Evolutionary conservation across 2,888 invertebrate species (phyloP).

Genomic region (Erpobdella octoculata): DNA sequence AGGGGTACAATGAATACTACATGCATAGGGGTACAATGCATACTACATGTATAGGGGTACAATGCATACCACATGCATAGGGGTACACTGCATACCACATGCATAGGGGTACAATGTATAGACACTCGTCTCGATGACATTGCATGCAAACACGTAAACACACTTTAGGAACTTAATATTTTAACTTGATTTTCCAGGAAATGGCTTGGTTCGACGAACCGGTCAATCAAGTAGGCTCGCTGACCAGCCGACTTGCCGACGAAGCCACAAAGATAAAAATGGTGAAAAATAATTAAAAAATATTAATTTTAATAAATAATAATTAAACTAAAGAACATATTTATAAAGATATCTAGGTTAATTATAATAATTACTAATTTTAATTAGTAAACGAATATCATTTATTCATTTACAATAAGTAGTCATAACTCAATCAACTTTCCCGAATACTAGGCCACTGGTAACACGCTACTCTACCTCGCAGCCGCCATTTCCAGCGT

Average conservation of each 20-base stretch:
- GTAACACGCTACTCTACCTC: conserved; percentile 50
- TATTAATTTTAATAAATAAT: neutral
- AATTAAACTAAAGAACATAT: neutral
- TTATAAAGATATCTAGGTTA: too few species aligned
- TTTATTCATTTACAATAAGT: too few species aligned
- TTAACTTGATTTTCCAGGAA: conserved; percentile 49
- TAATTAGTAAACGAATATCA: neutral
- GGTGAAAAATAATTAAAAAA: conserved; percentile 40
- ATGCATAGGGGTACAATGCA: too few species aligned
- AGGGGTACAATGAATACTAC: too few species aligned
- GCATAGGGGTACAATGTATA: too few species aligned
- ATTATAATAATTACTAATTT: neutral
- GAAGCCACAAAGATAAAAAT: conserved; percentile 52
- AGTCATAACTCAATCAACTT: neutral
- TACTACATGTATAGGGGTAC: too few species aligned
- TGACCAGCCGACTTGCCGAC: conserved; percentile 49
- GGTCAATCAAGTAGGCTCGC: conserved; percentile 47
- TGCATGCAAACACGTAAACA: too few species aligned
- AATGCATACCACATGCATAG: too few species aligned
- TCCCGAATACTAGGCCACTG: conserved; percentile 50
- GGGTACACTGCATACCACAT: too few species aligned
- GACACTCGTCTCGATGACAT: too few species aligned
- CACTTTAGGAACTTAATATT: too few species aligned
- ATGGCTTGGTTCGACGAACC: conserved; percentile 50
- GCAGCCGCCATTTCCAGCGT: conserved; percentile 50